phyloP scores from a whole-genome alignment of 1,140 invertebrate genomes.

The Meloidogyne hapla region DNA sequence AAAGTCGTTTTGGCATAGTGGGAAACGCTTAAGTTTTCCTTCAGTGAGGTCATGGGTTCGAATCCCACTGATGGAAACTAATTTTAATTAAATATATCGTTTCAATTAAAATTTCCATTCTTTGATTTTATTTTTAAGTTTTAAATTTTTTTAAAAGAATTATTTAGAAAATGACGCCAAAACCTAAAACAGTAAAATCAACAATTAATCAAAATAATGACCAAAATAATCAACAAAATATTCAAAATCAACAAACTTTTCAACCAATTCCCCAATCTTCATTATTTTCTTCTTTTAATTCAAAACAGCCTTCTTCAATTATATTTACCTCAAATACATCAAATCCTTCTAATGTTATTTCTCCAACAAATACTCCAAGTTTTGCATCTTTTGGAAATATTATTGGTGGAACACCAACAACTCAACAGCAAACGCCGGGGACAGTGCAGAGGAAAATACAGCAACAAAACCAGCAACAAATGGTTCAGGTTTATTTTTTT shows the following conservation, averaged over 20 bases:
- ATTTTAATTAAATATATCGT: no score
- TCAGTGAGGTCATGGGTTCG: no score
- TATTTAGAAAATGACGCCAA: constrained; percentile 1
- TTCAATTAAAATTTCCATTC: no score
- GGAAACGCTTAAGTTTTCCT: no score
- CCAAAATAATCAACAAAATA: neutral
- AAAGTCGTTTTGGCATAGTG: no score
- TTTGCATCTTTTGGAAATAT: neutral
- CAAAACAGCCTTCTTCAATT: neutral
- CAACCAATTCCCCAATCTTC: neutral
- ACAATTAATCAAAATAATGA: constrained; percentile 6
- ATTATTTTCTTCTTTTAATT: constrained; percentile 1
- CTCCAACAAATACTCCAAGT: neutral
- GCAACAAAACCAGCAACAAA: neutral
- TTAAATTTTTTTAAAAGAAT: neutral
- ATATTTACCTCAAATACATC: neutral
- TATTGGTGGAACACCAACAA: neutral
- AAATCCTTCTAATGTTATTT: neutral
- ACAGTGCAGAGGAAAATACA: neutral
- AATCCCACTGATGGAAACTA: no score
- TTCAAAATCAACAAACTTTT: neutral
- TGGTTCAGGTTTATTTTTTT: constrained; percentile 5
- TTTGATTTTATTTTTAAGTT: no score
- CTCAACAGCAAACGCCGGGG: neutral
- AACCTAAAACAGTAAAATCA: neutral